A percentile compares a stretch with the other conserved stretches of the same genome.
phyloP scores from a whole-genome alignment of 2,113 vertebrate species.

The Chiloscyllium plagiosum region DNA sequence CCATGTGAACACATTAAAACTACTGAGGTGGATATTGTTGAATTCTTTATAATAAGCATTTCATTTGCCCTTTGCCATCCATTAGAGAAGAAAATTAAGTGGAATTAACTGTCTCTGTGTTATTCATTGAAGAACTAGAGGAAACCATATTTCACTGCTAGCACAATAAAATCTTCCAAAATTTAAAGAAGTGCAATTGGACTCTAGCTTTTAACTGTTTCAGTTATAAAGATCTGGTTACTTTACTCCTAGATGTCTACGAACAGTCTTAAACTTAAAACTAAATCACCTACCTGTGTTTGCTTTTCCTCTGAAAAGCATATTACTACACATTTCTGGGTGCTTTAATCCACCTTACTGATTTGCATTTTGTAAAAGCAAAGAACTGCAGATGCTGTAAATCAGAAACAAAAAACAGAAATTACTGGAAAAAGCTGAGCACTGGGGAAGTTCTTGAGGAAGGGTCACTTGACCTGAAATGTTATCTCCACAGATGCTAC shows the following conservation, averaged over 20 bases:
- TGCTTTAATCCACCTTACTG: background rate
- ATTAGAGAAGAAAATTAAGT: background rate
- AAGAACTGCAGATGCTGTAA: too few relatives aligned
- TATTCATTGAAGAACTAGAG: background rate
- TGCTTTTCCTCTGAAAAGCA: background rate
- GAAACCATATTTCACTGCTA: background rate
- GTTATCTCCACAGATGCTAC: too few relatives aligned
- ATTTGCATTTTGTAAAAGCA: too few relatives aligned
- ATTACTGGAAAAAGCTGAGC: too few relatives aligned
- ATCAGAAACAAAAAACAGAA: too few relatives aligned
- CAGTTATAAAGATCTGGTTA: background rate
- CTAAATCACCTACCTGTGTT: background rate
- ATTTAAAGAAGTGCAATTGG: background rate
- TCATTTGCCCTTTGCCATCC: background rate
- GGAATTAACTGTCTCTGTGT: background rate
- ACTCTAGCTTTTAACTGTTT: background rate
- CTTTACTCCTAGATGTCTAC: background rate
- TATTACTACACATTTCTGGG: background rate
- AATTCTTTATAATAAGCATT: background rate
- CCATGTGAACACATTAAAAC: background rate
- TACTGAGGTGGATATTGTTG: background rate
- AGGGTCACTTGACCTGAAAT: too few relatives aligned
- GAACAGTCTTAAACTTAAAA: background rate
- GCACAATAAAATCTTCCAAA: background rate
- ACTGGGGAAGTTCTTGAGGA: too few relatives aligned